Evolutionary conservation across 2,113 vertebrate genomes (phyloP).

Genomic region (Chionodraco myersi): DNA sequence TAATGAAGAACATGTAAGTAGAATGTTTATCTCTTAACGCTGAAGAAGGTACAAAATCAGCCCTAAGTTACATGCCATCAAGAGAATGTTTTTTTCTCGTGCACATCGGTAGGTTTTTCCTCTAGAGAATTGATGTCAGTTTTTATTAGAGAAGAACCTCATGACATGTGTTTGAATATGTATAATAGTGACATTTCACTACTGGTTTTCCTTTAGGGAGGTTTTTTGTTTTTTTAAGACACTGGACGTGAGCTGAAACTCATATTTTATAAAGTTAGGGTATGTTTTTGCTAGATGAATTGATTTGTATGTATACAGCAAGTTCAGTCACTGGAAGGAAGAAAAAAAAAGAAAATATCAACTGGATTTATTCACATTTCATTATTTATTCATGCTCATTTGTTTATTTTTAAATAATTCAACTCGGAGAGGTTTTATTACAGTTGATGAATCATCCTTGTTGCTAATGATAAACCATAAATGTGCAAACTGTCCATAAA

Average conservation of each 20-base stretch:
- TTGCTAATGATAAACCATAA: constrained; percentile 72
- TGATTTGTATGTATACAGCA: constrained; percentile 72
- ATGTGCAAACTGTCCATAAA: constrained; percentile 83
- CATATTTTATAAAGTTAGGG: constrained; percentile 74
- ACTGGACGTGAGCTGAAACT: constrained; percentile 69
- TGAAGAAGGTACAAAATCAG: constrained; percentile 47
- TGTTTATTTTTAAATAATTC: constrained; percentile 63
- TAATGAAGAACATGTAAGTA: constrained; percentile 58
- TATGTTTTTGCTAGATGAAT: constrained; percentile 77
- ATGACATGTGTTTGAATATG: constrained; percentile 61
- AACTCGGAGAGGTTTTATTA: constrained; percentile 63
- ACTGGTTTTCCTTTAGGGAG: constrained; percentile 44
- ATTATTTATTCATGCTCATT: constrained; percentile 74
- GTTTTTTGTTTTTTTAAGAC: constrained; percentile 58
- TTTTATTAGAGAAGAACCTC: constrained; percentile 72
- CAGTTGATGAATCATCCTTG: constrained; percentile 65
- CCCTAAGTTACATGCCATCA: constrained; percentile 61
- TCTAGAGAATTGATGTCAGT: constrained; percentile 73
- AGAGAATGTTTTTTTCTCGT: constrained; percentile 66
- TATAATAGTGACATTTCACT: constrained; percentile 69
- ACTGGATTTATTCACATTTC: constrained; percentile 60
- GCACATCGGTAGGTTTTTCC: constrained; percentile 57
- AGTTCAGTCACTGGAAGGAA: constrained; percentile 73
- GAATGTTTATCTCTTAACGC: constrained; percentile 69
- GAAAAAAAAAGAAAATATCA: constrained; percentile 14